phyloP scores from a whole-genome alignment of 1,140 invertebrate genomes.

The Orchestia grillus region DNA sequence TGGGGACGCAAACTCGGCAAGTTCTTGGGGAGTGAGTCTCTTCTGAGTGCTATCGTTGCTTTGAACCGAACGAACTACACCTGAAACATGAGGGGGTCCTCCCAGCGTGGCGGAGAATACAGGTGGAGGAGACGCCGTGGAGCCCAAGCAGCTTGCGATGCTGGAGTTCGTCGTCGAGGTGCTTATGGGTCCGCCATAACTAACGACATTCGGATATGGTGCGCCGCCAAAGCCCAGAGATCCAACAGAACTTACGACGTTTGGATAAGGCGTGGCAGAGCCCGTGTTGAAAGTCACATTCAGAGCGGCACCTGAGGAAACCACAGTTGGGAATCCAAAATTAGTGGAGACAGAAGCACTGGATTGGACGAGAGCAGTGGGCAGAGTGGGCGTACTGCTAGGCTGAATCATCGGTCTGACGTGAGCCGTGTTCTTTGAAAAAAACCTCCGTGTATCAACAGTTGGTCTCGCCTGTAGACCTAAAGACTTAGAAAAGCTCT shows the following conservation, averaged over 20 bases:
- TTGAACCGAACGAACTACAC: neutral
- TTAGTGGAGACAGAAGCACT: neutral
- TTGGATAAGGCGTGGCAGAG: neutral
- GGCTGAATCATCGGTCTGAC: slow-evolving; percentile 62
- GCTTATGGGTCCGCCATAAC: neutral
- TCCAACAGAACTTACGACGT: neutral
- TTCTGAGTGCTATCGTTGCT: neutral
- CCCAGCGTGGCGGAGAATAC: neutral
- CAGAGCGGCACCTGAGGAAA: neutral
- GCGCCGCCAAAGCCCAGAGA: neutral
- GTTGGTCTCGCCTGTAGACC: slow-evolving; percentile 58
- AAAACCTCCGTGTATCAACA: slow-evolving; percentile 62
- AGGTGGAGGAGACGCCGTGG: neutral
- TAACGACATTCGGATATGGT: neutral
- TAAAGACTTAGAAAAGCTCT: slow-evolving; percentile 61
- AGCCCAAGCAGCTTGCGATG: neutral
- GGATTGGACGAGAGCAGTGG: neutral
- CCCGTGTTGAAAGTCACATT: neutral
- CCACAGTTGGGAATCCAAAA: neutral
- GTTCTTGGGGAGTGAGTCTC: slow-evolving; percentile 23
- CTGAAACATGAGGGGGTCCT: neutral
- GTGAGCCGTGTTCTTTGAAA: slow-evolving; percentile 66
- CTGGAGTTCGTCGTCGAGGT: neutral
- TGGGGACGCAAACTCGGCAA: slow-evolving; percentile 10
- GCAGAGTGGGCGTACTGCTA: neutral